phyloP scores from a whole-genome alignment of 2,888 invertebrate species.

The Alloscopus bannaensis region DNA sequence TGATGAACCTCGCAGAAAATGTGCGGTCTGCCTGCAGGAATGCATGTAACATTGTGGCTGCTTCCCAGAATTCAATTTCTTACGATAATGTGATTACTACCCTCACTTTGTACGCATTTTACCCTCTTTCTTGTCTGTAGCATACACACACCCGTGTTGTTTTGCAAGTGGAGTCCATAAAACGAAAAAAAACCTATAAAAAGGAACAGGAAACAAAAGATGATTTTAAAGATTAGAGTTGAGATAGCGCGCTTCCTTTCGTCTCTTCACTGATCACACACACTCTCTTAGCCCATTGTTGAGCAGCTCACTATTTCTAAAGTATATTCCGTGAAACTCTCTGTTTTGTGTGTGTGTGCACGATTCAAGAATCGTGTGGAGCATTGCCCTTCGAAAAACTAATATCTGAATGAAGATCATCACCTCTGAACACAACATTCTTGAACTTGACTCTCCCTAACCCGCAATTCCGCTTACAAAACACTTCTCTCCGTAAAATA shows the following conservation, averaged over 20 bases:
- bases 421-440: conserved; percentile 24
- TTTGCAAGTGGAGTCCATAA: conserved; percentile 26
- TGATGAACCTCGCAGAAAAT: too few species aligned
- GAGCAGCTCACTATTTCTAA: too few species aligned
- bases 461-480: not conserved
- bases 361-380: conserved; percentile 28
- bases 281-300: conserved; percentile 4
- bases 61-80: conserved; percentile 5
- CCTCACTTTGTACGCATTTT: conserved; percentile 7
- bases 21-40: too few species aligned
- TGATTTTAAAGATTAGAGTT: conserved; percentile 20
- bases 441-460: not conserved
- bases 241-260: not conserved
- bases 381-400: conserved; percentile 50
- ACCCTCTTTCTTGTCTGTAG: too few species aligned
- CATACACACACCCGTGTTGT: not conserved
- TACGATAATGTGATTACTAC: conserved; percentile 16
- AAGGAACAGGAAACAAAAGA: conserved; percentile 34
- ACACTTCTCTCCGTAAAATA: not conserved
- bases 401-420: conserved; percentile 30
- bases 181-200: conserved; percentile 22
- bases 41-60: too few species aligned
- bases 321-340: conserved; percentile 8
- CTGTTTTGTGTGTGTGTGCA: conserved; percentile 22
- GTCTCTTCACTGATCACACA: conserved; percentile 12